Base-by-base conservation (phyloP, 2,888 invertebrate species). In the Acronicta psi region DNA sequence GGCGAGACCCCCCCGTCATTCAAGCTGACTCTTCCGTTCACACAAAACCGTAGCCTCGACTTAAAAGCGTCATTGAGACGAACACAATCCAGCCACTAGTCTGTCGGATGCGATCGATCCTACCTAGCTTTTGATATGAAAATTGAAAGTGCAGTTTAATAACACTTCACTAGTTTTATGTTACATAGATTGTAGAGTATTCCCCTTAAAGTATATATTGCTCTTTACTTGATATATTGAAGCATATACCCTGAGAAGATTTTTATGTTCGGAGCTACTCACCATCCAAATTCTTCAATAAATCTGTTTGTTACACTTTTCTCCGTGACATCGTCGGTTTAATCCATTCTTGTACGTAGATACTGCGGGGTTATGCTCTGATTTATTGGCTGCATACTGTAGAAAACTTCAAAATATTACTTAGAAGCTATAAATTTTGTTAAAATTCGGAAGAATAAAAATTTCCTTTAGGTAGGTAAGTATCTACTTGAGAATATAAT, bases 1-100 rank as follows among this genome's bases (percentile, higher is more conserved):
- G 86, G 85, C 79, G 75, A 82, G 78, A 81, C 80, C 81, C 83
- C 83, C 83, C 81, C 73, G 80, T 83, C 82, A 87, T 87, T 85
- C 75, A 82, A 83, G 82, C 75, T 77, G 82, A 77, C 81, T 87
- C 85, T 90, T 89, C 90, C 88, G 75, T 79, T 82, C 81, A 60
- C 63, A 87, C 87, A 90, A 91, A 87, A 86, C 82, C 83, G 81
- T 81, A 85, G 86, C 87, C 81, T 85, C 81, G 79, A 82, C 80
- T 85, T 81, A 78, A 83, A 80, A 85, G 81, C 79, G 76, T 83
- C 80, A 77, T 83, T 82, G 78, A 83, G 76, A 80, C 80, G 77
- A 77, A 82, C 82, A 84, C 67, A 75, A 79, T 73, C 77, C 71
- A 77, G 73, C 69, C 67, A 78, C 79, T 75, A 77, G 75, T 74